A percentile compares a stretch with the other conserved stretches of the same genome.
Evolutionary conservation across 2,113 vertebrate species (phyloP).

Genomic region (Dromaius novaehollandiae): DNA sequence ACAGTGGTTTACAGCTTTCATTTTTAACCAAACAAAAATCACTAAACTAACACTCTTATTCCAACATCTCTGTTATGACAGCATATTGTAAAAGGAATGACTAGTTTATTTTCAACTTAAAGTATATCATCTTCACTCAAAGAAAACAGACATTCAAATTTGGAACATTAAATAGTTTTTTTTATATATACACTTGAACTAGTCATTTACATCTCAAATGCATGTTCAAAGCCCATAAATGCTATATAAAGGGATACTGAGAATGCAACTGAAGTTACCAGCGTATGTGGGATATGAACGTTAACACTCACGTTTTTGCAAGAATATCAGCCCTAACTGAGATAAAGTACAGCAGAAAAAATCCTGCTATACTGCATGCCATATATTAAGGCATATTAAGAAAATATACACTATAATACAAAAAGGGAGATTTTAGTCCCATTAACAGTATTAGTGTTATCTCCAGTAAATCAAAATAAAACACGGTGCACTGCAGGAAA

Average conservation of each 20-base stretch:
- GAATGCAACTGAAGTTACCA: neutral
- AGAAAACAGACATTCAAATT: neutral
- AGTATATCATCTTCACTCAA: conserved; percentile 6
- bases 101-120: conserved; percentile 15
- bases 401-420: neutral
- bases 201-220: conserved; percentile 33
- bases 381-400: neutral
- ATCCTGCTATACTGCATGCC: neutral
- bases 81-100: neutral
- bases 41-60: neutral
- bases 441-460: neutral
- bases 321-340: neutral
- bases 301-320: neutral
- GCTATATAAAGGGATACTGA: neutral
- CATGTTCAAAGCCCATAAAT: neutral
- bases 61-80: neutral
- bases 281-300: neutral
- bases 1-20: neutral
- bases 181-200: neutral
- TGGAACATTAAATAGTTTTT: neutral
- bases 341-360: neutral
- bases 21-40: neutral
- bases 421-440: neutral
- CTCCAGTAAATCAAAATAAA: neutral
- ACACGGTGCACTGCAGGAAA: neutral